Percentiles rank a stretch among this genome's conserved stretches.
Evolutionary conservation across 2,113 vertebrate genomes (phyloP).

Genomic region (Candoia aspera): DNA sequence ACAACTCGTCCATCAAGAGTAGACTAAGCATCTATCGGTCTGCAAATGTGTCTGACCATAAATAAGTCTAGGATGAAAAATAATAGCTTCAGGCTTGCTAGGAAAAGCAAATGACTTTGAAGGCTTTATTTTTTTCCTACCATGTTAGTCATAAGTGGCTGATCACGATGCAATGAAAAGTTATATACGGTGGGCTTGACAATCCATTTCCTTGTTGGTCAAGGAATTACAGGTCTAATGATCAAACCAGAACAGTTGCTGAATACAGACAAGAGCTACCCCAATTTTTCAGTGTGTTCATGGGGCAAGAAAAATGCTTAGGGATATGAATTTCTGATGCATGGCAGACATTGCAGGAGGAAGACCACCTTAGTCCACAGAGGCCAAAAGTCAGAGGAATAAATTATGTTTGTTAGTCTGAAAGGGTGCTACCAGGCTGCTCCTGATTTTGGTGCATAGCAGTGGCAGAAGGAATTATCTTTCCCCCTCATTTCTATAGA

Average conservation of each 20-base stretch:
- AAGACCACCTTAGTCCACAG: neutral
- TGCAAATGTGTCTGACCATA: neutral
- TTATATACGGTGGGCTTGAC: neutral
- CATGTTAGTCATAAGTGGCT: constrained; percentile 6
- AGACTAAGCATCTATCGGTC: constrained; percentile 17
- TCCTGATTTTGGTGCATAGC: neutral
- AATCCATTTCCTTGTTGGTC: neutral
- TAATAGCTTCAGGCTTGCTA: neutral
- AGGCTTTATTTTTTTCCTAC: constrained; percentile 1
- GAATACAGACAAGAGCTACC: neutral
- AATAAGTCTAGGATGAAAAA: neutral
- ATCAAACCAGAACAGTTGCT: neutral
- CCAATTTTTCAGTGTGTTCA: neutral
- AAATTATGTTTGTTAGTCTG: neutral
- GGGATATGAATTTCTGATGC: neutral
- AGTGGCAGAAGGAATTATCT: neutral
- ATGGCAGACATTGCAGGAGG: no score
- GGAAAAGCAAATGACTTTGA: constrained; percentile 4
- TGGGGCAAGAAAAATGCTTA: neutral
- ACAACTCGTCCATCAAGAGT: constrained; percentile 23
- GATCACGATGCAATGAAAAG: neutral
- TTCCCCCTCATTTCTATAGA: neutral
- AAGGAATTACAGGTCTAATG: neutral
- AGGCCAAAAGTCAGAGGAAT: neutral
- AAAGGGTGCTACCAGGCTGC: neutral